Percentiles rank a stretch among this genome's conserved stretches.
Conservation (phyloP, 2,113 vertebrate species). For the Engystomops pustulosus region DNA sequence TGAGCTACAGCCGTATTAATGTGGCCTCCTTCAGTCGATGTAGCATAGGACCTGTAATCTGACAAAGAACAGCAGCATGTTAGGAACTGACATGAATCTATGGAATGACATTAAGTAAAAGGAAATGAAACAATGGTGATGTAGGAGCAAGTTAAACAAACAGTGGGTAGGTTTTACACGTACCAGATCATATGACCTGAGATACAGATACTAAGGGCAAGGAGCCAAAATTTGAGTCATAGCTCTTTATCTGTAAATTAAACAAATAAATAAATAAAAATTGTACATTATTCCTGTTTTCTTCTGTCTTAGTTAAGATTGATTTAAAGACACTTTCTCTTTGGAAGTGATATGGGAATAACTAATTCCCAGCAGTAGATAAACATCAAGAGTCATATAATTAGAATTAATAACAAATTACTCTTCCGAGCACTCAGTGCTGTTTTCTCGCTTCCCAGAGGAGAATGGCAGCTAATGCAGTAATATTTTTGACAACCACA, state of each 20-base stretch:
- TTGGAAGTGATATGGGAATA: background rate
- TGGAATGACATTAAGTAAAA: constrained; percentile 34
- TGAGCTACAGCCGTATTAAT: background rate
- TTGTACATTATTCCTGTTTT: background rate
- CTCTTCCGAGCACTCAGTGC: background rate
- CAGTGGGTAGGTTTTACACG: constrained; percentile 25
- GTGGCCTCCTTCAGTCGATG: background rate
- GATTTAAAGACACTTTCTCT: background rate
- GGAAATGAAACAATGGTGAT: constrained; percentile 51
- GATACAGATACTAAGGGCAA: background rate
- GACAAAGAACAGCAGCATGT: constrained; percentile 28
- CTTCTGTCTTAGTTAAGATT: background rate
- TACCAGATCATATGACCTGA: constrained; percentile 18
- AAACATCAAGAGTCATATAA: constrained; percentile 5
- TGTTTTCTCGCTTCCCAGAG: background rate
- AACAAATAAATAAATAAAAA: constrained; percentile 28
- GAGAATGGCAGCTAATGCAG: background rate
- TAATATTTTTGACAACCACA: constrained; percentile 4
- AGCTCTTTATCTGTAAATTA: constrained; percentile 12
- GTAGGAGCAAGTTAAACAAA: constrained; percentile 17
- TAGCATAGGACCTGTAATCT: constrained; percentile 12
- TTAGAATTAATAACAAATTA: constrained; percentile 33
- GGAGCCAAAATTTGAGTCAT: background rate
- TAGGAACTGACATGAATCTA: constrained; percentile 20
- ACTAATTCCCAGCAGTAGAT: background rate